phyloP scores from a whole-genome alignment of 1,140 invertebrate species.

The Papilio machaon region DNA sequence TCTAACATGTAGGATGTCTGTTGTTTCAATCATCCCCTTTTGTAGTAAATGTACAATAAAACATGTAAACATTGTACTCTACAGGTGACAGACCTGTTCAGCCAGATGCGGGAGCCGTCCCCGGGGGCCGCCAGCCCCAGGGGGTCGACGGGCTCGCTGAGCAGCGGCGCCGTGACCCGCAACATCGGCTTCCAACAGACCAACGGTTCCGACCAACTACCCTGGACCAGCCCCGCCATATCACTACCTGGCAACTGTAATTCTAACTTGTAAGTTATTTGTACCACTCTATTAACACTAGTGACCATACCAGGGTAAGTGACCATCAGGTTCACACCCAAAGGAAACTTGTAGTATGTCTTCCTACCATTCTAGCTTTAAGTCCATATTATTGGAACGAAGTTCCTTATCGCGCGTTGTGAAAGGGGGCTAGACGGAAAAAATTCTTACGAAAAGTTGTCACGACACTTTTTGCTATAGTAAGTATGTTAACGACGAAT shows the following conservation, averaged over 20 bases:
- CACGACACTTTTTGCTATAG: too few relatives aligned
- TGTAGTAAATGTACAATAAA: background rate
- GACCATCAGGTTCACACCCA: too few relatives aligned
- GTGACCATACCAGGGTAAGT: too few relatives aligned
- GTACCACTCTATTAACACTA: background rate
- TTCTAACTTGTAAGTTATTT: constrained; percentile 63
- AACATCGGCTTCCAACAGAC: constrained; percentile 72
- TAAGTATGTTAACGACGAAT: too few relatives aligned
- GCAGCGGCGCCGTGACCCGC: constrained; percentile 58
- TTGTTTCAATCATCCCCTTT: too few relatives aligned
- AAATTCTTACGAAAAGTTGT: too few relatives aligned
- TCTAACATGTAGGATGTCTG: too few relatives aligned
- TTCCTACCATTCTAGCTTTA: too few relatives aligned
- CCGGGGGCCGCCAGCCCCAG: constrained; percentile 63
- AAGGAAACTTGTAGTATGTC: too few relatives aligned
- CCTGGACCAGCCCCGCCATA: constrained; percentile 63
- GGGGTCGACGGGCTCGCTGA: constrained; percentile 58
- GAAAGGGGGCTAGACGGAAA: too few relatives aligned
- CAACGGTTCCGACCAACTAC: constrained; percentile 62
- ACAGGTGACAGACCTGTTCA: constrained; percentile 87
- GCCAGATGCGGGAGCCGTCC: constrained; percentile 87
- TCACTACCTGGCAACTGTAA: constrained; percentile 62
- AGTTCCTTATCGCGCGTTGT: too few relatives aligned
- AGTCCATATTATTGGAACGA: too few relatives aligned
- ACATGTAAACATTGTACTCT: constrained; percentile 47